Percentiles rank a stretch among this genome's conserved stretches.
Evolutionary conservation across 2,888 invertebrate genomes (phyloP).

Genomic region (Eurytoma adleriae): DNA sequence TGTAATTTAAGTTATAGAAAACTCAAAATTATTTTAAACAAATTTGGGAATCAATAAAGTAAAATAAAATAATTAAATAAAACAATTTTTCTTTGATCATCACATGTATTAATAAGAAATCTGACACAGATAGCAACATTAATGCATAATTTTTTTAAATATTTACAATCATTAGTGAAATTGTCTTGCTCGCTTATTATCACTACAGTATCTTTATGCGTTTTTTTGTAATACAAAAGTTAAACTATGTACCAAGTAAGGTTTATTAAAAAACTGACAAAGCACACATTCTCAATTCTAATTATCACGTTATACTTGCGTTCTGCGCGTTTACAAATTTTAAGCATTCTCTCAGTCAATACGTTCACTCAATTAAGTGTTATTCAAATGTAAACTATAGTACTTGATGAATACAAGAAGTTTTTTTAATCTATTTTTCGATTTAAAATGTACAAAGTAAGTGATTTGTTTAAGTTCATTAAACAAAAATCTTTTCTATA

Average conservation of each 20-base stretch:
- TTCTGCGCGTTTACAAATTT: slow-evolving; percentile 45
- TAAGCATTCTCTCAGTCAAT: slow-evolving; percentile 53
- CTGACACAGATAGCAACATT: slow-evolving; percentile 65
- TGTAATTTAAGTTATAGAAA: too few species aligned
- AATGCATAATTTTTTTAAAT: slow-evolving; percentile 67
- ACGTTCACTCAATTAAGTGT: slow-evolving; percentile 55
- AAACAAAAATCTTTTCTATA: background rate
- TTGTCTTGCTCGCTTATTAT: slow-evolving; percentile 40
- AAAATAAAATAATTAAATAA: slow-evolving; percentile 26
- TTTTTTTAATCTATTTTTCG: slow-evolving; percentile 35
- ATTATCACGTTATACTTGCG: slow-evolving; percentile 14
- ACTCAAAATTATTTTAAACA: too few species aligned
- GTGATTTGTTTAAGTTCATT: background rate
- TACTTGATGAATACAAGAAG: slow-evolving; percentile 39
- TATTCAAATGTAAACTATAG: slow-evolving; percentile 49
- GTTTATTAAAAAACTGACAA: slow-evolving; percentile 70
- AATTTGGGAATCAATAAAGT: slow-evolving; percentile 3
- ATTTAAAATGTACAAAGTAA: slow-evolving; percentile 9
- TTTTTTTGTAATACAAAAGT: slow-evolving; percentile 69
- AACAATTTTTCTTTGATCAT: slow-evolving; percentile 59
- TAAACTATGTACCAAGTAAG: slow-evolving; percentile 70
- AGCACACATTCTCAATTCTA: slow-evolving; percentile 50
- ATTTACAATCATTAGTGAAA: slow-evolving; percentile 65
- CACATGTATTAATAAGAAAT: slow-evolving; percentile 67
- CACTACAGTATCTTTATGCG: slow-evolving; percentile 51